phyloP scores from a whole-genome alignment of 2,113 vertebrate genomes.

The Notothenia coriiceps region DNA sequence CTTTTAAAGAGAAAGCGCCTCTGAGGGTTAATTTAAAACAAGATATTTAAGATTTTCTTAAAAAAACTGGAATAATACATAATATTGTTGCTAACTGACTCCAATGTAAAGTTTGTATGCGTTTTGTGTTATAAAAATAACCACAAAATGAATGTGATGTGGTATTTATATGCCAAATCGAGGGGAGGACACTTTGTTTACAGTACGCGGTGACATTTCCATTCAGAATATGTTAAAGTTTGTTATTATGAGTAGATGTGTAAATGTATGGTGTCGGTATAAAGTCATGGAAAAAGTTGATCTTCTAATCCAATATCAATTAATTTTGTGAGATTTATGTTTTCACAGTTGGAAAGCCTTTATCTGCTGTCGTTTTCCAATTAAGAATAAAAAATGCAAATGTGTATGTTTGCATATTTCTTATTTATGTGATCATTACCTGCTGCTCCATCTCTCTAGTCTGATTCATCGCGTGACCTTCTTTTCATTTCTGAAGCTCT shows the following conservation, averaged over 20 bases:
- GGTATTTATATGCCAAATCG: slow-evolving; percentile 56
- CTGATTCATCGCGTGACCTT: slow-evolving; percentile 38
- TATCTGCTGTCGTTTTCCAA: slow-evolving; percentile 71
- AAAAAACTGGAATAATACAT: neutral
- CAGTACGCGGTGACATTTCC: slow-evolving; percentile 49
- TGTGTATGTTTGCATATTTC: slow-evolving; percentile 4
- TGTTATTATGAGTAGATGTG: slow-evolving; percentile 43
- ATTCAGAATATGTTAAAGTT: slow-evolving; percentile 28
- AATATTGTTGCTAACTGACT: neutral
- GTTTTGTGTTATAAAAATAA: slow-evolving; percentile 17
- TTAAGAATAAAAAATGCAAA: slow-evolving; percentile 73
- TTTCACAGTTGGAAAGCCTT: slow-evolving; percentile 58
- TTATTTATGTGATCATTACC: slow-evolving; percentile 1
- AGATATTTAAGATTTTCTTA: slow-evolving; percentile 5
- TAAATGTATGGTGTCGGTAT: slow-evolving; percentile 13
- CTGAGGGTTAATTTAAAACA: slow-evolving; percentile 28
- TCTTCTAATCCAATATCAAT: slow-evolving; percentile 30
- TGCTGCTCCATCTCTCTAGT: slow-evolving; percentile 2
- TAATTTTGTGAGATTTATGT: slow-evolving; percentile 49
- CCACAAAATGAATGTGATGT: slow-evolving; percentile 40
- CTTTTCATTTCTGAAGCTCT: slow-evolving; percentile 35
- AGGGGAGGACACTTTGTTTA: slow-evolving; percentile 67
- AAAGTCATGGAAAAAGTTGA: slow-evolving; percentile 16
- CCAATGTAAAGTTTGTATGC: too few species aligned
- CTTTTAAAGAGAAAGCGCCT: slow-evolving; percentile 47